Conservation (phyloP, 2,113 vertebrate genomes). For the Manacus vitellinus region DNA sequence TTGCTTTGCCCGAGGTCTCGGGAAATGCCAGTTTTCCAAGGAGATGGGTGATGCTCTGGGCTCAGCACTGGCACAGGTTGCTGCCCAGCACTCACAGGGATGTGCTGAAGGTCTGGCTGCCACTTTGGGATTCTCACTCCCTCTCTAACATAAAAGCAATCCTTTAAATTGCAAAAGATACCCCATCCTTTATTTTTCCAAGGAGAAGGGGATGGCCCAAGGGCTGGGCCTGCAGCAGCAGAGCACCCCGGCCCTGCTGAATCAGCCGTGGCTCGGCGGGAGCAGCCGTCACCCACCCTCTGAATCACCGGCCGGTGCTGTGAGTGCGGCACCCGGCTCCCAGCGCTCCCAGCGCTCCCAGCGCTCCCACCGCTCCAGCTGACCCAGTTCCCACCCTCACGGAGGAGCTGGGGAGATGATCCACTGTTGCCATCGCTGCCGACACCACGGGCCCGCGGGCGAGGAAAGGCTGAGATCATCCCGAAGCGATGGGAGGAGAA, state of each 20-base stretch:
- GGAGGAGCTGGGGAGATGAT: neutral
- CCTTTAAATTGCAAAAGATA: neutral
- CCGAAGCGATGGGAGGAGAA: neutral
- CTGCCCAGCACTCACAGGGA: accelerated
- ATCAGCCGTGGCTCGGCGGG: conserved; percentile 22
- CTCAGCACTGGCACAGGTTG: accelerated
- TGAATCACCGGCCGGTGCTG: neutral
- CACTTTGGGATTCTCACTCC: neutral
- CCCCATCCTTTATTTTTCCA: neutral
- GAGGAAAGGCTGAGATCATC: neutral
- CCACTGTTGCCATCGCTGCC: neutral
- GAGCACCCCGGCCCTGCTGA: neutral
- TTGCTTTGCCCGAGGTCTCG: neutral
- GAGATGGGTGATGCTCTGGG: accelerated
- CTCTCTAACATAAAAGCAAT: neutral
- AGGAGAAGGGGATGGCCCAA: neutral
- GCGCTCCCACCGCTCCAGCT: neutral
- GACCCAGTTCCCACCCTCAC: neutral
- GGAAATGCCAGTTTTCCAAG: neutral
- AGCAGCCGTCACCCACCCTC: neutral
- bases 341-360: neutral
- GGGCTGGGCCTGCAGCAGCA: neutral
- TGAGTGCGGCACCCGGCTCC: neutral
- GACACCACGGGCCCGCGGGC: neutral
- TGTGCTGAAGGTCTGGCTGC: neutral